Evolutionary conservation across 2,113 vertebrate species (phyloP), one percentile per base, ranked within the genome.

Genomic region (Ondatra zibethicus): DNA sequence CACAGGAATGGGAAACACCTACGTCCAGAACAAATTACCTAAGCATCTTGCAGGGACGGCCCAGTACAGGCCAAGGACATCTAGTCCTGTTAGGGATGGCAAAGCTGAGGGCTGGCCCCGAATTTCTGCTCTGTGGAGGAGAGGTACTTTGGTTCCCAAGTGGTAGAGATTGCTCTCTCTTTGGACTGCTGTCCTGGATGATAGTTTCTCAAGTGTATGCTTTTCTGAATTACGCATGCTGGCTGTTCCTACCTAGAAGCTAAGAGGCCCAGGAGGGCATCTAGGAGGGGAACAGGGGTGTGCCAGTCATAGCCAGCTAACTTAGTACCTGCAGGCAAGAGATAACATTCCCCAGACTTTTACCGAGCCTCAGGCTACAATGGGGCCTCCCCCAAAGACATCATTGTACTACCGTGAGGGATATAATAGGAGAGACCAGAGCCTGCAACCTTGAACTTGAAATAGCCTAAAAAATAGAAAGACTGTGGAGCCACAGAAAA

Each of bases 381-480:
- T 25, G 80, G 16, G 29, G 16, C 45, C 52, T 92, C 13, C 55
- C 86, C 25, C 25, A 77, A 86, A 58, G 55, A 63, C 52, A 75
- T 63, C 47, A 25, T 0, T 55, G 77, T 91, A 91, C 52, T 52
- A 9, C 33, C 42, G 33, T 55, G 39, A 63, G 58, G 31, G 58
- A 13, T 73, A 10, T 42, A 72, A 75, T 42, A 75, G 10, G 81
- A 90, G 7, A 66, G 45, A 92, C 61, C 12, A 8, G 66, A 95
- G 12, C 13, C 66, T 21, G 0, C 12, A 84, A 65, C 31, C 88
- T 89, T 91, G 66, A 87, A 75, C 77, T 80, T 85, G 50, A 96
- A 95, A 76, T 11, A 55, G 33, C n/a, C 70, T 45, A n/a, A 86
- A 80, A 70, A 92, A 92, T 84, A 89, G 93, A 90, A 45, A 85